Percentiles rank a stretch among this genome's conserved stretches.
These are phyloP conservation scores for Cololabis saira DNA, from an alignment of 2,113 vertebrate species.

Conservation along the genomic window DNA sequence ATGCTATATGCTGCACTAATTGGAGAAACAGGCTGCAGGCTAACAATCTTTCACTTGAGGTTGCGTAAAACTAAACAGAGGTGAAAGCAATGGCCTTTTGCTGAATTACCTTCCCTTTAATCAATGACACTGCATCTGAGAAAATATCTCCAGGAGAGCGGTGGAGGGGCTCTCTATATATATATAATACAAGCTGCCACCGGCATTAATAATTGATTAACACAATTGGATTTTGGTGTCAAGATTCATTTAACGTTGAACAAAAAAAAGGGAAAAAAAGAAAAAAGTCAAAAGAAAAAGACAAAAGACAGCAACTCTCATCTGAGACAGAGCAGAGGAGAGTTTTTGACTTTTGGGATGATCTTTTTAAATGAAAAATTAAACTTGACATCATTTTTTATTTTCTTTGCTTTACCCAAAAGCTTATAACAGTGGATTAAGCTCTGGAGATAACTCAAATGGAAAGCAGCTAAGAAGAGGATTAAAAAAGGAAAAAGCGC, in stretches of 20 bases:
- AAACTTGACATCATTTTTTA: no score
- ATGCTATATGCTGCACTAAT: constrained; percentile 29
- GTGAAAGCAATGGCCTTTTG: constrained; percentile 63
- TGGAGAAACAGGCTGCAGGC: constrained; percentile 56
- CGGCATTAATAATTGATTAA: constrained; percentile 59
- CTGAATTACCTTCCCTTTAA: constrained; percentile 70
- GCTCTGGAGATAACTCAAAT: constrained; percentile 13
- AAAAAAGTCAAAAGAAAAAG: constrained; percentile 29
- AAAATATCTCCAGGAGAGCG: constrained; percentile 61
- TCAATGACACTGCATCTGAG: constrained; percentile 66
- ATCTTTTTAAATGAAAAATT: constrained; percentile 6
- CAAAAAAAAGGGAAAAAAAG: constrained; percentile 30
- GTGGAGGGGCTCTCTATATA: constrained; percentile 26
- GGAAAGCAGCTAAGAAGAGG: constrained; percentile 30
- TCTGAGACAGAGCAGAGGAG: constrained; percentile 1
- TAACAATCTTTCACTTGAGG: constrained; percentile 62
- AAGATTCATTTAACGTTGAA: constrained; percentile 50
- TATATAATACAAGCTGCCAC: constrained; percentile 56
- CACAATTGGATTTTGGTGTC: constrained; percentile 54
- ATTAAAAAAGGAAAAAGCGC: constrained; percentile 24
- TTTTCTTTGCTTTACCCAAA: no score
- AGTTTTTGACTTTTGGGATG: background rate
- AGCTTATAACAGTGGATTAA: background rate
- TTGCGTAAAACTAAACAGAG: constrained; percentile 41
- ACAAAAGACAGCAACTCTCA: constrained; percentile 18